Base-by-base conservation (phyloP, 2,888 invertebrate genomes). In the Mesorhabditis sp. region DNA sequence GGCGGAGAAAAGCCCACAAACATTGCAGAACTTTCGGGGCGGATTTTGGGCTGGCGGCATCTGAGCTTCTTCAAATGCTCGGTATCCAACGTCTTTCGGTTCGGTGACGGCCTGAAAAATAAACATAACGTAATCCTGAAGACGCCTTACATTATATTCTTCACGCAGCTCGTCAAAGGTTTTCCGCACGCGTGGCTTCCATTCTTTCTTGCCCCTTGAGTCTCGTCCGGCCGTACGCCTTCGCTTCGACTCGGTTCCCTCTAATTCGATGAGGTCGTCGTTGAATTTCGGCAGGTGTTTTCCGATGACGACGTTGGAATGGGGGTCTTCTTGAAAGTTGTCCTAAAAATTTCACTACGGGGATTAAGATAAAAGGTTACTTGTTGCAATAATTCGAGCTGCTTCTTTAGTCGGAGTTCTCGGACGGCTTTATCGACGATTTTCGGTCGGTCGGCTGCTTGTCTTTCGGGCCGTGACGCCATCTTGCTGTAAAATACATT, bases 281-380 rank as follows among this genome's bases (percentile, higher is more conserved):
- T 50, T n/a, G 58, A 50, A 50, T 50, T 50, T 50, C 10, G 58
- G 58, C 58, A 50, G 10, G n/a, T 50, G 7, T n/a, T 50, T 50
- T n/a, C n/a, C 10, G 10, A 50, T 13, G 58, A 50, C 58, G 58
- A 50, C n/a, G n/a, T 50, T 50, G 10, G 58, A 10, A n/a, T 50
- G 58, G 10, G 58, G 58, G n/a, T 50, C 58, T n/a, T 50, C 58
- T 10, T 50, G 58, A n/a, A 50, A 50, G n/a, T 50, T 50, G 58
- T 50, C 58, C 58, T 50, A 50, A 50, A 50, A 2, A 2, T 28
- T 28, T 28, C 28, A 28, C 2, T 28, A 2, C 28, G 28, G 28
- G 2, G 28, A 28, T 28, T 28, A 1, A 28, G 28, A 1, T 28
- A 28, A 28, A 28, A 28, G 28, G 28, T 2, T 28, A 28, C 28